Base-by-base conservation (phyloP, 2,797 vertebrate genomes). In the Cheirogaleus major region DNA sequence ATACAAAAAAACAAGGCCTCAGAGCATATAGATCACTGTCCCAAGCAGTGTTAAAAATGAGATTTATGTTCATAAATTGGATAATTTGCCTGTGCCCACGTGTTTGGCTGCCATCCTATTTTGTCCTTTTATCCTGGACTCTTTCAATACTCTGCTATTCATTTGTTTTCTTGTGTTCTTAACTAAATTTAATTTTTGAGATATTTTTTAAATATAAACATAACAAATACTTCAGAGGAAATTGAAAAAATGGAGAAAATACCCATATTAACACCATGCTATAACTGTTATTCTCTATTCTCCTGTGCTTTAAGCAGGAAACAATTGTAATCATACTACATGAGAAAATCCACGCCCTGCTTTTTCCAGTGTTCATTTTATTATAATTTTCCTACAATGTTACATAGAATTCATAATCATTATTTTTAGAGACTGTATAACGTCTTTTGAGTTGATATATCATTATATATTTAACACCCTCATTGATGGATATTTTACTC, bases 191-290 rank as follows among this genome's bases (percentile, higher is more conserved):
- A 73, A 45, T 20, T n/a, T 48, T 57, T 82, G 4, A 27, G 27
- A 59, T 55, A 52, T 32, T n/a, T 76, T 38, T 67, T 87, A 93
- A 61, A 27, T 91, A 61, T 41, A 13, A 95, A 59, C 84, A 61
- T 35, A 45, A 79, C 27, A 73, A 83, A 57, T 32, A 70, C 27
- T 0, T 82, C 50, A 70, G 2, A 67, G 23, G 4, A 57, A 50
- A 75, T 52, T 43, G 5, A 23, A 18, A 93, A 93, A 91, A 79
- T 79, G 8, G 0, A 55, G 1, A n/a, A 87, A 86, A 57, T 7
- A 61, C 5, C 43, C 5, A 61, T 52, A 25, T 43, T 50, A 12
- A 35, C 23, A 41, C 14, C 25, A 59, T 55, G 8, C 45, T 83
- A 5, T 50, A 67, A 63, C 2, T 38, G 55, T 55, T 76, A 63